Evolutionary conservation across 2,888 invertebrate species (phyloP), one percentile per base, ranked within the genome.

Genomic region (Heteromurus nitidus): DNA sequence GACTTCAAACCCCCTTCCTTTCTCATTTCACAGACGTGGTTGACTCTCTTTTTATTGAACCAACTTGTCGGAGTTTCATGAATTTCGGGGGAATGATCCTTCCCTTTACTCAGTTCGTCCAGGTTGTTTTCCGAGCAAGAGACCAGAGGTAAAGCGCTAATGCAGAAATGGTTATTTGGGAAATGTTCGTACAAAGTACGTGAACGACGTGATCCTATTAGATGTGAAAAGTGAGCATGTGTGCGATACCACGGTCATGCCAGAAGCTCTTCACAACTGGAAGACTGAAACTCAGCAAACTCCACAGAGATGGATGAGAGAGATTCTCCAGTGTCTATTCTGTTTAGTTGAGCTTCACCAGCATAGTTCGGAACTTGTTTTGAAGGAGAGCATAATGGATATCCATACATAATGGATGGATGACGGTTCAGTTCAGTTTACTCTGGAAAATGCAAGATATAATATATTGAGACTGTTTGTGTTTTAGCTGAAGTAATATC

Each of bases 121-220:
- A 22, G 20, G n/a, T 13, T 47, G 31, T 55, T 67, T 31, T 36
- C 44, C 62, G 44, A 53, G n/a, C 67, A 9, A 55, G 42, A 24
- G 28, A 18, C 18, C 11, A 18, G 64, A 7, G 22, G 26, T 11
- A 9, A 64, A 64, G n/a, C 24, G 60, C 20, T 36, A 36, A 42
- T 16, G n/a, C 3, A 60, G 5, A 60, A 28, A 50, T n/a, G 26
- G 16, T 28, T 53, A n/a, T 20, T n/a, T 28, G 60, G 26, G 60
- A 55, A 55, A 55, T 55, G 55, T 55, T 30, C 31, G 30, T 36
- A 31, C 18, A 62, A 64, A 24, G 22, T 36, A 80, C 73, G 73
- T 73, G 80, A 20, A 36, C 42, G 65, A 80, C 80, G 73, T 80
- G 80, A 80, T 80, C 67, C 73, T 80, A 80, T 80, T 80, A 80